Evolutionary conservation across 1,140 invertebrate species (phyloP).

Genomic region (Branchinecta lindahli): DNA sequence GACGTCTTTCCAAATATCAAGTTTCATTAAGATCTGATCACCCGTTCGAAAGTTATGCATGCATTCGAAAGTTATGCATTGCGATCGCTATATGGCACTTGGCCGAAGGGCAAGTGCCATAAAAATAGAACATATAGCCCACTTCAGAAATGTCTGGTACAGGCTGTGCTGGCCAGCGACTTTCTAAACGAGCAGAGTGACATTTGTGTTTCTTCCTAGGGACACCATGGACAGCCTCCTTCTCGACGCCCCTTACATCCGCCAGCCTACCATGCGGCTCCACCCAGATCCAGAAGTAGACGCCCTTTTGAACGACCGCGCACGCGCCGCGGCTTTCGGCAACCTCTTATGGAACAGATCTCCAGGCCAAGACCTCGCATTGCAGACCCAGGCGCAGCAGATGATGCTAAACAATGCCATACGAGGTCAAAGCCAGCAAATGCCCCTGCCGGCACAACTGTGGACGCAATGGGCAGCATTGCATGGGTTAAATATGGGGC

Average conservation of each 20-base stretch:
- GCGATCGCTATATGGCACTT: no score
- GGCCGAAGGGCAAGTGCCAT: no score
- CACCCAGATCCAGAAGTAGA: constrained; percentile 5
- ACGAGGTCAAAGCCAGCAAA: neutral
- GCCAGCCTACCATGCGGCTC: neutral
- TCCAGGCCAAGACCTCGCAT: neutral
- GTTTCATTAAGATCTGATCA: no score
- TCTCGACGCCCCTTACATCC: neutral
- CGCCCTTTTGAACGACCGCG: neutral
- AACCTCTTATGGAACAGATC: neutral
- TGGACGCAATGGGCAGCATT: constrained; percentile 1
- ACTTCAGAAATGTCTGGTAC: no score
- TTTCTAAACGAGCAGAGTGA: no score
- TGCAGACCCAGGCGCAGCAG: neutral
- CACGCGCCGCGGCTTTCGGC: neutral
- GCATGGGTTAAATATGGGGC: neutral
- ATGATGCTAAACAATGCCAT: neutral
- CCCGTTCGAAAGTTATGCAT: no score
- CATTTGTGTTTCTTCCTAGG: neutral
- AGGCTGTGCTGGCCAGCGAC: no score
- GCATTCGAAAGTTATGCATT: no score
- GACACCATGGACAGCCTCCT: neutral
- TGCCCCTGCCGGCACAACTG: neutral
- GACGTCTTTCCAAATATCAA: no score
- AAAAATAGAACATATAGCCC: no score